Evolutionary conservation across 2,113 vertebrate genomes (phyloP).

Genomic region (Patagioenas fasciata): DNA sequence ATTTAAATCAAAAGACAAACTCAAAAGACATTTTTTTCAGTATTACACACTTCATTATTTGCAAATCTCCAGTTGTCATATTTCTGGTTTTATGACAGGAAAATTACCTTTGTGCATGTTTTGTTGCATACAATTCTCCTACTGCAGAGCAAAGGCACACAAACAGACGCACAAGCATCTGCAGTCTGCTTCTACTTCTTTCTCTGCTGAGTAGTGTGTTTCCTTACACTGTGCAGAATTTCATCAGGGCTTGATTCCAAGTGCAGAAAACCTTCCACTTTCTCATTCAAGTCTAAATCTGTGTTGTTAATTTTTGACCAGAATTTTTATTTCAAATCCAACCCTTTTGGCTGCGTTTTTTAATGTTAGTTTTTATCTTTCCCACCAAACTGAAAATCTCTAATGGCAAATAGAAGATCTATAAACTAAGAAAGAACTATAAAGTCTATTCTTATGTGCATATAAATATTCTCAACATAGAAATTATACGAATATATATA

Average conservation of each 20-base stretch:
- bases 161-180: background rate
- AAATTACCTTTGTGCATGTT: background rate
- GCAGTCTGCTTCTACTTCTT: background rate
- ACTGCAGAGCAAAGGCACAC: background rate
- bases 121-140: background rate
- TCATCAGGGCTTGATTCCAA: background rate
- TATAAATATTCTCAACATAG: background rate
- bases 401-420: background rate
- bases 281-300: background rate
- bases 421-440: too few relatives aligned
- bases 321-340: background rate
- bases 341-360: background rate
- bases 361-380: background rate
- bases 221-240: background rate
- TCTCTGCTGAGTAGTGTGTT: background rate
- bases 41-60: background rate
- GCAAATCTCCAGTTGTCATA: background rate
- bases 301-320: background rate
- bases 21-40: background rate
- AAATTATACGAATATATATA: background rate
- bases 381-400: background rate
- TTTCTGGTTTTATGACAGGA: background rate
- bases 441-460: background rate
- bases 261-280: background rate
- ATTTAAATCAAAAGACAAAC: conserved; percentile 5